phyloP scores from a whole-genome alignment of 2,888 invertebrate genomes.

The Cremastinae sp. region DNA sequence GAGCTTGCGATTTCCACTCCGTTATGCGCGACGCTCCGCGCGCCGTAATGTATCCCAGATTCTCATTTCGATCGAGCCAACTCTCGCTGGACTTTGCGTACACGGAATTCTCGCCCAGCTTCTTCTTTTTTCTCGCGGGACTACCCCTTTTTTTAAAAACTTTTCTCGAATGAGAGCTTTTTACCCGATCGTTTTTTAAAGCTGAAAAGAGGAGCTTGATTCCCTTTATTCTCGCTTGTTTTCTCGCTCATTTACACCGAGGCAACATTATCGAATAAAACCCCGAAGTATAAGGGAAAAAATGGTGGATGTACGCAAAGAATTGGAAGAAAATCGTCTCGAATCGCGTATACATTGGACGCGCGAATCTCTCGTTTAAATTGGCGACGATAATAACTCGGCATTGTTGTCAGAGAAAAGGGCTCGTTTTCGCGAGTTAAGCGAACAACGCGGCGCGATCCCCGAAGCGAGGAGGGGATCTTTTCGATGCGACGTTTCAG shows the following conservation, averaged over 20 bases:
- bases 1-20: constrained; percentile 54
- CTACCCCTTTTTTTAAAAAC: background rate
- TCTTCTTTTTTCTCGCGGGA: constrained; percentile 5
- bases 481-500: constrained; percentile 19
- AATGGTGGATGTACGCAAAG: no score
- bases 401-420: constrained; percentile 18
- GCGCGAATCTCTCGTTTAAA: constrained; percentile 10
- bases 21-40: constrained; percentile 43
- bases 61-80: constrained; percentile 36
- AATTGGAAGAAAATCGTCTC: background rate
- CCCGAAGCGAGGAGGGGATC: background rate
- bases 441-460: background rate
- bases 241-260: no score
- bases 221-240: no score
- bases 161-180: no score
- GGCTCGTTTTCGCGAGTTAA: constrained; percentile 34
- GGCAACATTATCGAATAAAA: no score
- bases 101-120: constrained; percentile 38
- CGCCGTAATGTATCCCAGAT: constrained; percentile 48
- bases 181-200: no score
- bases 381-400: constrained; percentile 17
- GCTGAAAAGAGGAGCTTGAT: no score
- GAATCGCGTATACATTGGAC: constrained; percentile 15
- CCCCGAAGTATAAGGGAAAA: no score
- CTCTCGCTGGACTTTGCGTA: constrained; percentile 41